Conservation (phyloP, 2,888 invertebrate genomes). For the Zaprionus obscuricornis region DNA sequence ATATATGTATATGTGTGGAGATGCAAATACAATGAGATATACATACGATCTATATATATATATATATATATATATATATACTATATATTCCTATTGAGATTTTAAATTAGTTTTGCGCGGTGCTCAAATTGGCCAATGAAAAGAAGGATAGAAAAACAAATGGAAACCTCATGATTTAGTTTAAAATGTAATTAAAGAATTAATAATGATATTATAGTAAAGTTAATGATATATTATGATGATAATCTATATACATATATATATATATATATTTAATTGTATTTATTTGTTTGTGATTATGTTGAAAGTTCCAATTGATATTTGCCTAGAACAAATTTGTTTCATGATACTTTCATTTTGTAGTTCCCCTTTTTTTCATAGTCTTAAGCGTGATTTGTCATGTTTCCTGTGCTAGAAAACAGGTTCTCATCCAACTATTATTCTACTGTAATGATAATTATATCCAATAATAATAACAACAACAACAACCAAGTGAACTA, state of each 20-base stretch:
- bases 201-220: conserved; percentile 30
- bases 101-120: conserved; percentile 37
- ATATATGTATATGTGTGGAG: not conserved
- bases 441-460: too few relatives aligned
- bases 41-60: conserved; percentile 1
- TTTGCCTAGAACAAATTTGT: conserved; percentile 25
- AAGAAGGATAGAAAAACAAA: conserved; percentile 19
- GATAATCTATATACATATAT: conserved; percentile 22
- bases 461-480: too few relatives aligned
- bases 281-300: conserved; percentile 68
- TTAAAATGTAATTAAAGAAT: conserved; percentile 62
- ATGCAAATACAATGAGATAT: conserved; percentile 1
- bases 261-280: conserved; percentile 27
- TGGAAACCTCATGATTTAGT: conserved; percentile 68
- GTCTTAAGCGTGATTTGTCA: conserved; percentile 59
- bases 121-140: conserved; percentile 54
- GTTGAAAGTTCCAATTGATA: conserved; percentile 28
- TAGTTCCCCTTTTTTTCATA: conserved; percentile 48
- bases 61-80: conserved; percentile 1
- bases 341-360: conserved; percentile 41
- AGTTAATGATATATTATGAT: conserved; percentile 27
- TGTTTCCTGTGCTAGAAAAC: conserved; percentile 36
- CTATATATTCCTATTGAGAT: conserved; percentile 34
- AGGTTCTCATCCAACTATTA: conserved; percentile 42
- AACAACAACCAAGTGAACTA: conserved; percentile 27